Conservation (phyloP, 2,888 invertebrate species). For the Lasioglossum zephyrum region DNA sequence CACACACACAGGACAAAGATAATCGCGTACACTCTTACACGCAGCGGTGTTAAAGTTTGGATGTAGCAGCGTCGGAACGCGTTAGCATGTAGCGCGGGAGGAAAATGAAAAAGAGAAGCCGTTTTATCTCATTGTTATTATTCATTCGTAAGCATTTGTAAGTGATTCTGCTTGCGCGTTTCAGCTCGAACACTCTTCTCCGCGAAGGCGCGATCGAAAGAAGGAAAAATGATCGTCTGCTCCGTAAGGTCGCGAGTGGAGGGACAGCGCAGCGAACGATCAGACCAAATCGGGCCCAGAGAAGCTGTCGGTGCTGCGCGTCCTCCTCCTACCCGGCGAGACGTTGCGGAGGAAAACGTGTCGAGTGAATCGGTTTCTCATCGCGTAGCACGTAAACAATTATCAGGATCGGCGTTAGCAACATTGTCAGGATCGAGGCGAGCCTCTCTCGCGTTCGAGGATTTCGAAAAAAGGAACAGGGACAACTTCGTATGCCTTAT, state of each 20-base stretch:
- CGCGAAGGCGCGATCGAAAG: conserved; percentile 4
- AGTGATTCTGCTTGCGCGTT: conserved; percentile 63
- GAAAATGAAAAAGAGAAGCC: conserved; percentile 1
- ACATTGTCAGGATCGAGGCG: conserved; percentile 25
- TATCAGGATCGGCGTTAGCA: conserved; percentile 25
- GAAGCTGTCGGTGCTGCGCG: too few species aligned
- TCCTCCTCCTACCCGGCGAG: background rate
- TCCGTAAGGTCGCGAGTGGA: background rate
- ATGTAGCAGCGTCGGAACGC: conserved; percentile 60
- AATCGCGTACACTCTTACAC: background rate
- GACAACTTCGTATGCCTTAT: conserved; percentile 68
- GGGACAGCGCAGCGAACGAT: background rate
- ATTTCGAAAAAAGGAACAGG: conserved; percentile 10
- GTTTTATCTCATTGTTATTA: conserved; percentile 48
- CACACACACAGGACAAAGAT: background rate
- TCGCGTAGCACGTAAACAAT: conserved; percentile 48
- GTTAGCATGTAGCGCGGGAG: conserved; percentile 47
- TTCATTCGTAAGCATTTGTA: conserved; percentile 56
- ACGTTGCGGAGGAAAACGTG: background rate
- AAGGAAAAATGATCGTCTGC: background rate
- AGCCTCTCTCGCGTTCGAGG: background rate
- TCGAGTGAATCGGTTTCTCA: conserved; percentile 62
- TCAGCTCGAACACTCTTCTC: conserved; percentile 36
- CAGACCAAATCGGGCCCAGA: background rate
- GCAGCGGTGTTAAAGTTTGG: conserved; percentile 53